Percentiles rank a stretch among this genome's conserved stretches.
Conservation (phyloP, 2,113 vertebrate genomes). For the Todiramphus saurophagus region DNA sequence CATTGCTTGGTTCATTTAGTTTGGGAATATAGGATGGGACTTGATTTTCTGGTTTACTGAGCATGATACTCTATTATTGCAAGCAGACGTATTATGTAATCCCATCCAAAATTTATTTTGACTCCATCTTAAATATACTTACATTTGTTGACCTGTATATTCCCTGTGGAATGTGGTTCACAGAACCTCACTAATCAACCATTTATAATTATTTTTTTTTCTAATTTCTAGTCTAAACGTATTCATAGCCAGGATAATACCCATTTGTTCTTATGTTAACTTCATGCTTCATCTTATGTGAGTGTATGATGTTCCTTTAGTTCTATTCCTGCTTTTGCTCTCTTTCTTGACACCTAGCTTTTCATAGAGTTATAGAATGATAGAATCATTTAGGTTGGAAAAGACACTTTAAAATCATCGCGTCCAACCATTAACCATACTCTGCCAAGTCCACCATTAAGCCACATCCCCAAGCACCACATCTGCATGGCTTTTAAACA, state of each 20-base stretch:
- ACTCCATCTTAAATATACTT: neutral
- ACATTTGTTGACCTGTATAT: neutral
- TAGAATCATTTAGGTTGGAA: no score
- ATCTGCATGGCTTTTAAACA: no score
- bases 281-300: neutral
- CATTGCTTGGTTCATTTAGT: neutral
- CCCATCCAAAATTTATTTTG: neutral
- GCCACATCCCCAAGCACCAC: no score
- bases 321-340: neutral
- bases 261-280: neutral
- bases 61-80: neutral
- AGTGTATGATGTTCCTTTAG: neutral
- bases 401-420: no score
- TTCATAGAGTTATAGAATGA: no score
- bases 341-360: neutral
- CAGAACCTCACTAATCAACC: neutral
- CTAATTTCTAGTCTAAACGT: neutral
- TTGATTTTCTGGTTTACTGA: slow-evolving; percentile 9
- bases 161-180: neutral
- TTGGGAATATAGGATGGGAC: neutral
- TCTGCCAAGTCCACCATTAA: no score
- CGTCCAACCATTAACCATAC: no score
- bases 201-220: neutral
- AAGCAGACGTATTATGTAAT: neutral
- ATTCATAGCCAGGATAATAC: neutral